phyloP scores from a whole-genome alignment of 2,113 vertebrate genomes.

The Chamaea fasciata region DNA sequence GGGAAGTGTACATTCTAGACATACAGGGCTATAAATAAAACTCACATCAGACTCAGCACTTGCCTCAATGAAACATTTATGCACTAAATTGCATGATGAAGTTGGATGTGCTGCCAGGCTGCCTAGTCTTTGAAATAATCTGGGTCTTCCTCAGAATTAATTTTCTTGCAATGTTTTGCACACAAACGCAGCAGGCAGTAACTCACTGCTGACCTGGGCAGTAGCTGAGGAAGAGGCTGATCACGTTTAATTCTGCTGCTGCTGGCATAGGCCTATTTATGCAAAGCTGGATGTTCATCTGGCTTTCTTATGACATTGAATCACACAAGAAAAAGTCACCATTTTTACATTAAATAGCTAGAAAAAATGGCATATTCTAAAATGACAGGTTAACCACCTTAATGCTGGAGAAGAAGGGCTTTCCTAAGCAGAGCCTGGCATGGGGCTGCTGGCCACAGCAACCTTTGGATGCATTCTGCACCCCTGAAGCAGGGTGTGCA shows the following conservation, averaged over 20 bases:
- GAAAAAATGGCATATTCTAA: background rate
- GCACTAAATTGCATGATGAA: slow-evolving; percentile 35
- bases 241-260: background rate
- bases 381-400: background rate
- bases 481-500: rapidly evolving
- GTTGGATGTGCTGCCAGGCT: slow-evolving; percentile 40
- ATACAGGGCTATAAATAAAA: slow-evolving; percentile 52
- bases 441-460: background rate
- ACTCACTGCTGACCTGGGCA: background rate
- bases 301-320: background rate
- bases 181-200: background rate
- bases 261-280: background rate
- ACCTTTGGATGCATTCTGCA: background rate
- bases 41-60: slow-evolving; percentile 33
- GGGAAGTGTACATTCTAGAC: background rate
- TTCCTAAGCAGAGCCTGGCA: background rate
- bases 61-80: slow-evolving; percentile 51
- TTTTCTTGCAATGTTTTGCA: background rate
- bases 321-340: background rate
- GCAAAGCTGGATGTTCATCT: background rate
- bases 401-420: background rate
- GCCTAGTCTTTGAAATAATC: slow-evolving; percentile 7
- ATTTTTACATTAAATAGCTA: background rate
- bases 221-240: background rate
- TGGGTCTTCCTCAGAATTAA: background rate